Evolutionary conservation across 1,140 invertebrate genomes (phyloP), one percentile per base, ranked within the genome.

Genomic region (Drosophila repleta): DNA sequence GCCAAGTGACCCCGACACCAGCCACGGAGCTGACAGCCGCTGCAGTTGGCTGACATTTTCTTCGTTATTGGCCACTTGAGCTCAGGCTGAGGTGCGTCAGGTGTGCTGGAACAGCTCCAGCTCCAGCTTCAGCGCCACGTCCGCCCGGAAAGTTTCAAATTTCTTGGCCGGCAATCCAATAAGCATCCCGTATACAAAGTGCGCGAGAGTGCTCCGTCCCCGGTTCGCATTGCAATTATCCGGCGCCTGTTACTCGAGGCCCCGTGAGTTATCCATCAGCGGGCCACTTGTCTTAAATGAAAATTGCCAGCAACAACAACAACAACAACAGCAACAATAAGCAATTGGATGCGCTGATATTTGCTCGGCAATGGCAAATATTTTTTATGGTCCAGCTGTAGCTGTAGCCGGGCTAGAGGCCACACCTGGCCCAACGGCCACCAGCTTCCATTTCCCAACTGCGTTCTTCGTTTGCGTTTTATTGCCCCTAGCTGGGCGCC

Each of bases 211-310:
- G n/a, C 49, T 4, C 17, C 24, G 18, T 39, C n/a, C 20, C 4
- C 17, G 63, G 73, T 78, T 82, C 79, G 66, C 45, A 79, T 83
- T 83, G 79, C 79, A 83, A 83, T 83, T 83, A 83, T 83, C 60
- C 70, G 8, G 5, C 20, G 58, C 41, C 29, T 24, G 60, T 29
- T 48, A 48, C 65, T 56, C 49, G 53, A 55, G 46, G 46, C 51
- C 55, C 43, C 48, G 72, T 58, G 67, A 76, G 72, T 84, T 79
- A 79, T 83, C 80, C 80, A 73, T 83, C 80, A 84, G 66, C 45
- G 45, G 7, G 49, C 39, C 70, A 74, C 72, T 79, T 70, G 73
- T 49, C 76, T 61, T 64, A 65, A 83, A 84, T 83, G 76, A 79
- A 72, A 83, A 72, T 66, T 79, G 66, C 57, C 65, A 46, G 11